Evolutionary conservation across 2,113 vertebrate genomes (phyloP).

Genomic region (Daubentonia madagascariensis): DNA sequence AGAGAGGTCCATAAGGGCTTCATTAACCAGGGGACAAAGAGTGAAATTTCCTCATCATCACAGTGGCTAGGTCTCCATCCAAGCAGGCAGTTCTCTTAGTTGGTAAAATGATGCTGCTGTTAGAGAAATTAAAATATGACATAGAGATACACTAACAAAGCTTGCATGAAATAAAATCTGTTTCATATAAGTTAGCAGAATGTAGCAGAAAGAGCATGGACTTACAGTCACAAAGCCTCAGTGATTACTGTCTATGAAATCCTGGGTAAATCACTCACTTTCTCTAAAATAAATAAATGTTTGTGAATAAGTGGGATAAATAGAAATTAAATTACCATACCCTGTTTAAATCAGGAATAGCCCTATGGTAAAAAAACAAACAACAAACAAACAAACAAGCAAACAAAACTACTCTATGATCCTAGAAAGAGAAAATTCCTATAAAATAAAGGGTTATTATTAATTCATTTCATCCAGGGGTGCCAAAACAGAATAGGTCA

Average conservation of each 20-base stretch:
- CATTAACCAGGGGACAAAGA: not conserved
- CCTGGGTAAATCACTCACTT: not conserved
- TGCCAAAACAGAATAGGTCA: not conserved
- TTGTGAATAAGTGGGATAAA: conserved; percentile 21
- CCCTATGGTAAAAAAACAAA: not conserved
- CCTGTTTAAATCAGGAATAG: conserved; percentile 41
- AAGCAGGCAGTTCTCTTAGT: not conserved
- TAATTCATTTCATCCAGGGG: not conserved
- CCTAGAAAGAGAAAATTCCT: not conserved
- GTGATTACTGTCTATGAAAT: conserved; percentile 50
- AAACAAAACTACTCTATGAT: conserved; percentile 21
- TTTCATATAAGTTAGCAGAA: conserved; percentile 16
- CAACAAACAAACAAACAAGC: too few species aligned
- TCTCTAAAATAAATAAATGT: conserved; percentile 60
- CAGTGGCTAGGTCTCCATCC: not conserved
- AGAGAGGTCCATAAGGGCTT: not conserved
- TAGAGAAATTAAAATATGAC: conserved; percentile 46
- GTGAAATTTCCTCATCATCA: not conserved
- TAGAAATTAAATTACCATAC: conserved; percentile 12
- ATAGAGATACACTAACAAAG: conserved; percentile 43
- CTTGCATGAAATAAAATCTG: conserved; percentile 47
- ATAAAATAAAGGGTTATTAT: conserved; percentile 30
- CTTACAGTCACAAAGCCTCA: not conserved
- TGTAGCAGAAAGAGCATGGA: not conserved
- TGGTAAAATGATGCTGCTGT: conserved; percentile 49